These are phyloP conservation scores for Craniophora ligustri DNA, from an alignment of 2,888 invertebrate species.

Conservation along the genomic window DNA sequence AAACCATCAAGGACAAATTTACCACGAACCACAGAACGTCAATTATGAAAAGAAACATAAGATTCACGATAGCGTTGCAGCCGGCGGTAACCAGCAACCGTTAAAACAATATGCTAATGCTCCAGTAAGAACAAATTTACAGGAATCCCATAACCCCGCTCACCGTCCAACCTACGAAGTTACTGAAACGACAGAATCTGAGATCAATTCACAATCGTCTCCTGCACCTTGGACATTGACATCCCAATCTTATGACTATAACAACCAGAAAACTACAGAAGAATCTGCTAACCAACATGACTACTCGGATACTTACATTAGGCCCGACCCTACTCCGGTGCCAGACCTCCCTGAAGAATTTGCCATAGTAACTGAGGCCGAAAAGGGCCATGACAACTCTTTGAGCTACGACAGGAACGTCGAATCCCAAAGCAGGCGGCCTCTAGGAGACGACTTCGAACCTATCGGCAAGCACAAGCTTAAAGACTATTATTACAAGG, in stretches of 20 bases:
- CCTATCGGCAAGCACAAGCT: slow-evolving; percentile 81
- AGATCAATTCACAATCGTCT: slow-evolving; percentile 73
- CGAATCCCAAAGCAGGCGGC: slow-evolving; percentile 84
- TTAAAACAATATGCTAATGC: slow-evolving; percentile 72
- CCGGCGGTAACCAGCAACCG: slow-evolving; percentile 74
- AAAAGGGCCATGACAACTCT: slow-evolving; percentile 80
- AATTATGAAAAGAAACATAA: slow-evolving; percentile 75
- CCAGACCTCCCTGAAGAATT: slow-evolving; percentile 78
- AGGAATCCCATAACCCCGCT: slow-evolving; percentile 59
- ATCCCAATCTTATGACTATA: slow-evolving; percentile 68
- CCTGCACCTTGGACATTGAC: slow-evolving; percentile 75
- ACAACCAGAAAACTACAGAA: slow-evolving; percentile 67
- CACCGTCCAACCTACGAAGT: slow-evolving; percentile 81
- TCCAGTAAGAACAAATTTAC: slow-evolving; percentile 61
- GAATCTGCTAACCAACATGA: slow-evolving; percentile 68
- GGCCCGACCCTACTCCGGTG: slow-evolving; percentile 68
- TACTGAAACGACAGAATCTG: slow-evolving; percentile 77
- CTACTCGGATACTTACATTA: slow-evolving; percentile 62
- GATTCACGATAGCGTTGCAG: slow-evolving; percentile 74
- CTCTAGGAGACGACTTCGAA: slow-evolving; percentile 82
- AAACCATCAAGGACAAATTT: slow-evolving; percentile 72
- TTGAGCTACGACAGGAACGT: slow-evolving; percentile 78
- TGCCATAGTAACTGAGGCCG: slow-evolving; percentile 81
- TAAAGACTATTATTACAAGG: slow-evolving; percentile 84
- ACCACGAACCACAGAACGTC: slow-evolving; percentile 66